Base-by-base conservation (phyloP, 2,797 vertebrate species). In the Sebastes steindachneri region DNA sequence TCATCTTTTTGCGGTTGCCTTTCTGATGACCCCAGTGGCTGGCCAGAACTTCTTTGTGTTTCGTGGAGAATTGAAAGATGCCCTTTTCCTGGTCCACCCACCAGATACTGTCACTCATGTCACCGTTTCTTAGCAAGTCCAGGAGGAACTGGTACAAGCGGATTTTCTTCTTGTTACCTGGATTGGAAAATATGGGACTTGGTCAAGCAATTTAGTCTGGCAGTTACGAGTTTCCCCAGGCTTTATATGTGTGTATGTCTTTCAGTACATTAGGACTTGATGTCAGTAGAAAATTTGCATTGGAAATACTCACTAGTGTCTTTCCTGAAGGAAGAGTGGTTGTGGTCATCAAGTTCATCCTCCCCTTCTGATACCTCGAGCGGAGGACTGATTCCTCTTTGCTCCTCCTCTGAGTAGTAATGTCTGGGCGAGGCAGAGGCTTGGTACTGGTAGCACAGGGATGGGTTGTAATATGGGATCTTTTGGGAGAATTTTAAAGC, bases 21-120 rank as follows among this genome's bases (percentile, higher is more conserved):
- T 99, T 99, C 94, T 99, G 97, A 82, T 96, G 81, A 29, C 98
- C 98, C 98, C 98, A 99, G 89, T 97, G 97, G 64, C 96, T 95
- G 0, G 98, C 98, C 91, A 99, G 79, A 5, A 90, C 95, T 87
- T 99, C 98, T 94, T 99, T 99, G 96, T 99, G 97, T 95, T 99
- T 99, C 74, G 98, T 99, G 77, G 98, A 99, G 95, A 99, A 99
- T 95, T 99, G 98, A 95, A 99, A 99, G 89, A 98, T 97, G 83
- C 98, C 98, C 79, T 98, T 97, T 85, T 99, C 98, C 92, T 97
- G 97, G 95, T 99, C 98, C 87, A 99, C 97, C 98, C 98, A 99
- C 98, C 98, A 99, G 94, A 99, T 98, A 92, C 98, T 98, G 77
- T 99, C 98, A 81, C 96, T 98, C 98, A 99, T 99, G 89, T 99